Base-by-base conservation (phyloP, 2,797 vertebrate species). In the Microtus obscurus region DNA sequence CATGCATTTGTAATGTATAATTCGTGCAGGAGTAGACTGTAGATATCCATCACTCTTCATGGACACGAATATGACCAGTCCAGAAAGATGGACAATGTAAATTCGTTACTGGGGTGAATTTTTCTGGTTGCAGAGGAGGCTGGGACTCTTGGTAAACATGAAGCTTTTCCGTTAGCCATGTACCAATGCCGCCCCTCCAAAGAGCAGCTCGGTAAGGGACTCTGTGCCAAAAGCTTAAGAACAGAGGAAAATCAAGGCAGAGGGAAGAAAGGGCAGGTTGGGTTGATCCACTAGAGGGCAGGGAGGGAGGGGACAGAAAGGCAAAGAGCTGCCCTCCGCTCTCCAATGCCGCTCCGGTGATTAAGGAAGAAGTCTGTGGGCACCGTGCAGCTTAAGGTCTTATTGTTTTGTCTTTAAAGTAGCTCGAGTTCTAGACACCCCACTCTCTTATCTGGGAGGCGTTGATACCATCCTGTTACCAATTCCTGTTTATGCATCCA, bases 391-490 rank as follows among this genome's bases (percentile, higher is more conserved):
- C 21, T 71, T 48, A 73, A 53, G 11, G 11, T 23, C 73, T 19
- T 40, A 25, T 4, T 91, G 34, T 91, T 85, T 61, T 40, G 53
- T 85, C n/a, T 80, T 92, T 59, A 69, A 79, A 76, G 79, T 37
- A 69, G 17, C 7, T 34, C 78, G 61, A 29, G 29, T n/a, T 69
- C 40, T 40, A 40, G 82, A 25, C 5, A 27, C 37, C n/a, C 53
- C 10, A 5, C 21, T 67, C 82, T 59, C 87, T 87, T 61, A 67
- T 40, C 13, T 71, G 27, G 56, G 56, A 45, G 40, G n/a, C 51
- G 48, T 12, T 61, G 80, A 37, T 13, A 67, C 11, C 5, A 34
- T 4, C 13, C 6, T 48, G 19, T 82, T 12, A 43, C 37, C 9
- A 0, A 37, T 43, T 82, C 27, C 59, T 63, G 8, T 31, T 61